Evolutionary conservation across 2,888 invertebrate genomes (phyloP), one percentile per base, ranked within the genome.

Genomic region (Dynastes hyllus): DNA sequence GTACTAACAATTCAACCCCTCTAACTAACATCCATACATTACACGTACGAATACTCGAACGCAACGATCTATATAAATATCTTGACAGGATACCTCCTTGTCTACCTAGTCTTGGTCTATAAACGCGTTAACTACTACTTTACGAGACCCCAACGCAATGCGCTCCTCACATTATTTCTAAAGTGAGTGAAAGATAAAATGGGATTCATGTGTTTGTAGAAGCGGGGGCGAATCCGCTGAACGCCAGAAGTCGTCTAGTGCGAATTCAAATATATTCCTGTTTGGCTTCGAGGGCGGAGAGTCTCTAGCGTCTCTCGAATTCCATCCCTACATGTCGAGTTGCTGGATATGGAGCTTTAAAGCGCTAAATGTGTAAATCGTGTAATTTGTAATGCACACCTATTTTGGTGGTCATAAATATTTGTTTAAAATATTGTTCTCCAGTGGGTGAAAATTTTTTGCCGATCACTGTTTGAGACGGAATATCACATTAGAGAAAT

Each of bases 121-220:
- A 75, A 75, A 63, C 73, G 73, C 73, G 73, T 75, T 75, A 75
- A 75, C 73, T 75, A 50, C 63, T 75, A 40, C 61, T 75, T 75
- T 75, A 75, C 73, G 61, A 75, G 61, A 75, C 61, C 63, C 63
- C 73, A 75, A 63, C 73, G 73, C 73, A 75, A 45, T 45, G 29
- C 73, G 73, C 27, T 75, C 73, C 45, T 75, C 73, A 45, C 75
- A 80, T 80, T 81, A 81, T 78, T 80, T 77, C 80, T 73, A 75
- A 75, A 78, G 79, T 76, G 79, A 79, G 63, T 82, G 82, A 82
- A 77, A 82, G 81, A 82, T 79, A 81, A 80, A 82, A 79, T 76
- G 76, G 79, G 69, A 79, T 79, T 79, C 79, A 63, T 79, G 76
- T 76, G 79, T 76, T 79, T 75, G 73, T 61, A 61, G 73, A 75